phyloP scores from a whole-genome alignment of 2,113 vertebrate genomes.

The Henicopernis longicauda region DNA sequence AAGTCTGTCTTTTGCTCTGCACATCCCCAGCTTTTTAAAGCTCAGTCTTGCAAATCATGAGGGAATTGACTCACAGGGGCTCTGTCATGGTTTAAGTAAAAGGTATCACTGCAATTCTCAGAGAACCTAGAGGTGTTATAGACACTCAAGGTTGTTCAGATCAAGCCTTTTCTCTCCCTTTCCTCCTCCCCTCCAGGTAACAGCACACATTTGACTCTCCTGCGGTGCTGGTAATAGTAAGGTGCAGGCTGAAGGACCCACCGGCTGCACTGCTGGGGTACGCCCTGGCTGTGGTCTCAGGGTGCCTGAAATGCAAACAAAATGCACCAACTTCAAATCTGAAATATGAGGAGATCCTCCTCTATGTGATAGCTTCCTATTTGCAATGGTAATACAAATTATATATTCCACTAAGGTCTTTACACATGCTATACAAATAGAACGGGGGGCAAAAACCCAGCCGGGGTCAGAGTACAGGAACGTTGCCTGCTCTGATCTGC shows the following conservation, averaged over 20 bases:
- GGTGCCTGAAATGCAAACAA: background rate
- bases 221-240: background rate
- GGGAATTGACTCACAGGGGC: background rate
- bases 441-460: background rate
- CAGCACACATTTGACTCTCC: background rate
- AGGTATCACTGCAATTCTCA: background rate
- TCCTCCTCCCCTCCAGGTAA: background rate
- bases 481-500: rapidly evolving
- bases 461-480: background rate
- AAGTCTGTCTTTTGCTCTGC: background rate
- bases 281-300: background rate
- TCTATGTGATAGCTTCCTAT: background rate
- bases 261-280: background rate
- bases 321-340: background rate
- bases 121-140: background rate
- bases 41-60: background rate
- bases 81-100: background rate
- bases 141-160: background rate
- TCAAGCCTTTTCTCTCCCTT: background rate
- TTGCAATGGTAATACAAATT: background rate
- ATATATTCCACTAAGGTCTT: background rate
- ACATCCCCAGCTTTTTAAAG: background rate
- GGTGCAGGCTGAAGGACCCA: background rate
- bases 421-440: background rate
- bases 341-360: background rate